A percentile compares a stretch with the other conserved stretches of the same genome.
These are phyloP conservation scores for Ceratothoa steindachneri DNA, from an alignment of 2,888 invertebrate species.

Conservation along the genomic window DNA sequence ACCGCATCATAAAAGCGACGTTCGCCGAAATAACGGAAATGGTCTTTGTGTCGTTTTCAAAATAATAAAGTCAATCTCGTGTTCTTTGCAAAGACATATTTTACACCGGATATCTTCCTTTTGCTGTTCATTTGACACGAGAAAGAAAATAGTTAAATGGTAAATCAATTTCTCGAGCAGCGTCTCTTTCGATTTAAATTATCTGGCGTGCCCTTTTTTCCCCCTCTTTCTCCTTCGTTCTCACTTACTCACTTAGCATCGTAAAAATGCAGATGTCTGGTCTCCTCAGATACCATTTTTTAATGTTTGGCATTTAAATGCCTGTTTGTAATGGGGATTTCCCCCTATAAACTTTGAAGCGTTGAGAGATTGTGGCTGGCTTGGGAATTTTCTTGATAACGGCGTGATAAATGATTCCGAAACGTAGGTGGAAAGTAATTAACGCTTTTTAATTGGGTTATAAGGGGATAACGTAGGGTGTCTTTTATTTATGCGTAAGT, in stretches of 20 bases:
- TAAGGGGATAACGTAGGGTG: neutral
- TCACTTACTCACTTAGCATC: neutral
- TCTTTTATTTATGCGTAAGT: neutral
- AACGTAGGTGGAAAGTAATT: conserved; percentile 5
- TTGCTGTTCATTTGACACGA: neutral
- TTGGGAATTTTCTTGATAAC: conserved; percentile 11
- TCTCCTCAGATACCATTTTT: conserved; percentile 11
- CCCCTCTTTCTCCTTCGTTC: neutral
- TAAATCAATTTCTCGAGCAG: neutral
- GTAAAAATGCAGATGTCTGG: conserved; percentile 13
- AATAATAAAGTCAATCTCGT: neutral
- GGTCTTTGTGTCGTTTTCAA: too few species aligned
- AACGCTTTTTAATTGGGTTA: conserved; percentile 11
- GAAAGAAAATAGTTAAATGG: neutral
- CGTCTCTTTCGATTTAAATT: conserved; percentile 8
- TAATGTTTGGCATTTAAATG: conserved; percentile 15
- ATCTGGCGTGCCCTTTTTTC: neutral
- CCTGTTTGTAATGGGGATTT: conserved; percentile 15
- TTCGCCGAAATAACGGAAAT: too few species aligned
- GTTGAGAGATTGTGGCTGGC: conserved; percentile 10
- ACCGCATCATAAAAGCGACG: neutral
- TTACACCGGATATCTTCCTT: neutral
- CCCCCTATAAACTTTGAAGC: conserved; percentile 10
- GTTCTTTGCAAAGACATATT: neutral
- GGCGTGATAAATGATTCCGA: conserved; percentile 13